Percentiles rank a stretch among this genome's conserved stretches.
phyloP scores from a whole-genome alignment of 2,888 invertebrate species.

The Drosophila buzzatii region DNA sequence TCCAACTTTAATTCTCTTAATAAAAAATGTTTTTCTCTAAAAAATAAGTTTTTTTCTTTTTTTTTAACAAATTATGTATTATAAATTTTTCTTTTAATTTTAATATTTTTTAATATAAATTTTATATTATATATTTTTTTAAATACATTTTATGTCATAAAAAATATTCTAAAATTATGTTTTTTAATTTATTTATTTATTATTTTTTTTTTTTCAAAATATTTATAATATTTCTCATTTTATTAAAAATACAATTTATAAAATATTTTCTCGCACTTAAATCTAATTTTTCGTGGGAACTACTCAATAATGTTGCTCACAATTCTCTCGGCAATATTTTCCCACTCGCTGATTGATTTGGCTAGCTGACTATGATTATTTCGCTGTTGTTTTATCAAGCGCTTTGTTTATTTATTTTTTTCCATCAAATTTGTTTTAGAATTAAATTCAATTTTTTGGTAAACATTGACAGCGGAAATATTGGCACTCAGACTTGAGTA shows the following conservation, averaged over 20 bases:
- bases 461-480: slow-evolving; percentile 35
- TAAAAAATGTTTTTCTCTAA: no score
- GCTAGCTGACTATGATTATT: slow-evolving; percentile 24
- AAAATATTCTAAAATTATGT: background rate
- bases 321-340: slow-evolving; percentile 17
- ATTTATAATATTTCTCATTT: background rate
- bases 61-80: no score
- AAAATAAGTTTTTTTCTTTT: no score
- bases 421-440: slow-evolving; percentile 45
- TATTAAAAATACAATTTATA: background rate
- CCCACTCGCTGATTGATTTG: slow-evolving; percentile 35
- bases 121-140: background rate
- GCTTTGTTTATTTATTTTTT: slow-evolving; percentile 62
- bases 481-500: slow-evolving; percentile 5
- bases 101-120: background rate
- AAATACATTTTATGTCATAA: background rate
- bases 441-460: slow-evolving; percentile 47
- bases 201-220: background rate
- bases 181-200: background rate
- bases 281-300: background rate
- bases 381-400: slow-evolving; percentile 24
- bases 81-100: no score
- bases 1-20: background rate
- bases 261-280: background rate
- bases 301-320: slow-evolving; percentile 5